Percentiles rank a stretch among this genome's conserved stretches.
Evolutionary conservation across 2,888 invertebrate species (phyloP).

Genomic region (Steinernema hermaphroditum): DNA sequence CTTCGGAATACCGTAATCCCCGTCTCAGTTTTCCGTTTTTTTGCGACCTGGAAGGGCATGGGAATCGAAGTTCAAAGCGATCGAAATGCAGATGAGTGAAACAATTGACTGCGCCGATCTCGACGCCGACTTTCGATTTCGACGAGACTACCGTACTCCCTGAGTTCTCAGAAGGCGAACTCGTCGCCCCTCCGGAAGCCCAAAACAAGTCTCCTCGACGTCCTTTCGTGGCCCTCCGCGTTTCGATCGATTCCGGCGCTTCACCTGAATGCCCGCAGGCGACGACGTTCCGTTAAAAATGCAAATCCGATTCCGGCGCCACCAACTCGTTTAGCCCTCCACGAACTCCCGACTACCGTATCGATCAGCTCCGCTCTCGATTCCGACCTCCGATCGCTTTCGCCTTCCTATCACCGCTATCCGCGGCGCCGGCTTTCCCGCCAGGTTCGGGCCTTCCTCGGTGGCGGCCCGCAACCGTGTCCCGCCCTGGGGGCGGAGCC

Average conservation of each 20-base stretch:
- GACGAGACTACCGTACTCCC: background rate
- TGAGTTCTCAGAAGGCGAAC: background rate
- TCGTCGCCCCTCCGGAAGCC: background rate
- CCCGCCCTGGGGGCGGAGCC: slow-evolving; percentile 20
- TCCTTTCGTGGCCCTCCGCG: slow-evolving; percentile 22
- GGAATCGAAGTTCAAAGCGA: too few species aligned
- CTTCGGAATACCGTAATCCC: background rate
- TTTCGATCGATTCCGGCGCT: slow-evolving; percentile 19
- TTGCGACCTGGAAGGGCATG: too few species aligned
- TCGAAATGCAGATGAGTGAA: too few species aligned
- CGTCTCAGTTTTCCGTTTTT: too few species aligned
- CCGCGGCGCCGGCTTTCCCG: slow-evolving; percentile 7
- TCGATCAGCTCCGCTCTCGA: background rate
- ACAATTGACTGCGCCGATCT: too few species aligned
- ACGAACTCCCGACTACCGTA: slow-evolving; percentile 13
- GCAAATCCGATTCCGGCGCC: slow-evolving; percentile 20
- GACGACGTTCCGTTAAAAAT: slow-evolving; percentile 24
- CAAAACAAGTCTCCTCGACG: slow-evolving; percentile 11
- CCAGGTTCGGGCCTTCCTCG: slow-evolving; percentile 21
- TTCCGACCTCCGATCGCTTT: background rate
- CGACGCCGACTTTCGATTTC: too few species aligned
- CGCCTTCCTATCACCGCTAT: background rate
- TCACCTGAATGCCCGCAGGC: slow-evolving; percentile 28
- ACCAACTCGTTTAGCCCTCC: slow-evolving; percentile 20
- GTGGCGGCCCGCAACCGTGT: slow-evolving; percentile 27